Conservation (phyloP, 2,888 invertebrate genomes). For the Erpobdella octoculata region DNA sequence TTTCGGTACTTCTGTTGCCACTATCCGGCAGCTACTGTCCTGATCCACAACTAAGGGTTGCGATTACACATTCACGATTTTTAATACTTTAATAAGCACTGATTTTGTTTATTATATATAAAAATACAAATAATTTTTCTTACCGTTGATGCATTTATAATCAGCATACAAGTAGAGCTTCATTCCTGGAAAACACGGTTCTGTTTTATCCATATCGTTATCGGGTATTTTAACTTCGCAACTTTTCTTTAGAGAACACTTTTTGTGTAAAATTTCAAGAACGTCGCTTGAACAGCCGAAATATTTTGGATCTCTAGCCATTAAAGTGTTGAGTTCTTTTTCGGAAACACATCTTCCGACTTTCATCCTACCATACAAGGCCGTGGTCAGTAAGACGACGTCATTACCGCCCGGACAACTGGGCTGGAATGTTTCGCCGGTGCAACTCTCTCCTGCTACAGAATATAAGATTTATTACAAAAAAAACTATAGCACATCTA, state of each 20-base stretch:
- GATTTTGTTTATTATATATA: too few relatives aligned
- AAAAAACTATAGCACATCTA: too few relatives aligned
- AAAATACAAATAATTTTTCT: background rate
- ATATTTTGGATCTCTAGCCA: slow-evolving; percentile 13
- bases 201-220: background rate
- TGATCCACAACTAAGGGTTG: slow-evolving; percentile 3
- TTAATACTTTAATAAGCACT: too few relatives aligned
- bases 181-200: slow-evolving; percentile 23
- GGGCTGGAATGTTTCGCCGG: slow-evolving; percentile 17
- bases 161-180: slow-evolving; percentile 23
- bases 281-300: slow-evolving; percentile 26
- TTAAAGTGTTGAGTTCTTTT: slow-evolving; percentile 7
- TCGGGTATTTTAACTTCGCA: slow-evolving; percentile 24
- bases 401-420: slow-evolving; percentile 4
- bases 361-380: slow-evolving; percentile 17
- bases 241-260: slow-evolving; percentile 10
- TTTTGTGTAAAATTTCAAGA: background rate
- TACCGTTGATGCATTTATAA: slow-evolving; percentile 6
- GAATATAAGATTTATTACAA: too few relatives aligned
- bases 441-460: too few relatives aligned
- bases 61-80: too few relatives aligned
- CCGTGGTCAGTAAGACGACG: slow-evolving; percentile 10
- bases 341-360: slow-evolving; percentile 13
- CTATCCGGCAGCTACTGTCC: background rate
- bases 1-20: background rate